Evolutionary conservation across 2,797 vertebrate species (phyloP), one percentile per base, ranked within the genome.

Genomic region (Pantherophis alleghaniensis): DNA sequence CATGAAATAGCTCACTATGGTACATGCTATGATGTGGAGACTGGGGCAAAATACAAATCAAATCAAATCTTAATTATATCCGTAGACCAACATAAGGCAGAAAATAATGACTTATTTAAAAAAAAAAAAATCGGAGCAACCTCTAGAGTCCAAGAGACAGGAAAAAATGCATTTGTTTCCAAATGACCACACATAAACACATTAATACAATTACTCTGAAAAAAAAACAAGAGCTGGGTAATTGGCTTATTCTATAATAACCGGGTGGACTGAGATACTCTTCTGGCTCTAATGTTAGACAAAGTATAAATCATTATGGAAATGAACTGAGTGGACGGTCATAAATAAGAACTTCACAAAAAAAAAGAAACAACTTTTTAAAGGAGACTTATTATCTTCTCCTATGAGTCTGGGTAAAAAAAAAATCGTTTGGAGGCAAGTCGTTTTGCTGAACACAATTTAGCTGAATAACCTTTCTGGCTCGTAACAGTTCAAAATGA

Each of bases 151-250:
- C 88, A 89, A 93, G 2, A 53, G 0, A 10, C 26, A 18, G 90
- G 94, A 18, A 10, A n/a, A 87, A 95, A 93, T 60, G 0, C 79
- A 56, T 6, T 6, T 94, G 28, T 92, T 91, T 94, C 92, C 93
- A 94, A 63, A 95, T 18, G 74, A 55, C 55, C 14, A 90, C 1
- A 26, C 0, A 3, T 32, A 95, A 94, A 87, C 56, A 66, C 91
- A 92, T 74, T 79, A 94, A 95, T 87, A 91, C 93, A 95, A 96
- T 96, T 96, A 96, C 86, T 95, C 89, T 95, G 96, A 20, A 88
- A 95, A 88, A 88, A 95, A 95, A 96, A 86, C 63, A 94, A 96
- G 94, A 94, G 42, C 59, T 88, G 74, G 86, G 69, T 94, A 95
- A 96, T 96, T 96, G 93, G 93, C 0, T 0, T 92, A 91, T 90